Evolutionary conservation across 2,888 invertebrate genomes (phyloP), one percentile per base, ranked within the genome.

Genomic region (Catocala nupta): DNA sequence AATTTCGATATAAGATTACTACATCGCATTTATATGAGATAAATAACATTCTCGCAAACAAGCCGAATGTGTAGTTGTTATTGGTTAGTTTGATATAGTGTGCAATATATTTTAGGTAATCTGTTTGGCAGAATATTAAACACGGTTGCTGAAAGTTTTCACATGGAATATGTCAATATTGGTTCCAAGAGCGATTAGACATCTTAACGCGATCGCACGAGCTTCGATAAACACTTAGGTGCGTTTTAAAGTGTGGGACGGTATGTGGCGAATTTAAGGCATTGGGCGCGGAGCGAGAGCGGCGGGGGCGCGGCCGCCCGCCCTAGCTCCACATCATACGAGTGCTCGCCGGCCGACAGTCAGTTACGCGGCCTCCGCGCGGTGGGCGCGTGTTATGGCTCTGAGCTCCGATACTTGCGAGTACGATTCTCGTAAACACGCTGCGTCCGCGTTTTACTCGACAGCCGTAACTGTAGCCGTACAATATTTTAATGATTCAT

Each of bases 251-350:
- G 84, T 84, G 83, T 75, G 80, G 81, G 77, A 80, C 65, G 82
- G 82, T 79, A 86, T 87, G 82, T 73, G 71, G 81, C 76, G 84
- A 88, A 87, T 87, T 83, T 83, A 81, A 87, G 87, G 87, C 83
- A 83, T 78, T 75, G 83, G 82, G 85, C 71, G 87, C 80, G 88
- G 81, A 85, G 82, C 65, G 82, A 81, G 86, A 83, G 86, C 70
- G 87, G 79, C 80, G 82, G 87, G 77, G 88, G 83, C 75, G 86
- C 81, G 80, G 80, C 86, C 86, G 90, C 90, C 90, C 91, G 90
- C 90, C 88, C 85, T 87, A 81, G 84, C 83, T 77, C 78, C 71
- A 45, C 12, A 9, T 16, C 47, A 73, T 78, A 78, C 81, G 69
- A 66, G 70, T 63, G 69, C 71, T 68, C 59, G 55, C 60, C 63